Evolutionary conservation across 2,888 invertebrate genomes (phyloP).

Genomic region (Oasisia sp.): DNA sequence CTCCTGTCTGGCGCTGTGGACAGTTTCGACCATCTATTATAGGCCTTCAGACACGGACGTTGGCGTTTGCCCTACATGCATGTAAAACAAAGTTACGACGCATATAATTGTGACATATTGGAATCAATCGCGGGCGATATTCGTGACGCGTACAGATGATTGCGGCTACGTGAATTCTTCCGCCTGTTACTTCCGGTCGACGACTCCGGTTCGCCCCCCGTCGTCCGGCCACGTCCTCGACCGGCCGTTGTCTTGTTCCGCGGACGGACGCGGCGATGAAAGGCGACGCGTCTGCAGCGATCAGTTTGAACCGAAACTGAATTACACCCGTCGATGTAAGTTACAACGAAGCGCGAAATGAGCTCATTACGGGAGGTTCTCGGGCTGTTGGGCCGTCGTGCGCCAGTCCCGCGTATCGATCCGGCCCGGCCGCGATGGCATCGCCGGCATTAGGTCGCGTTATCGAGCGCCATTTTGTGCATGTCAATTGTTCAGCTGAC

Average conservation of each 20-base stretch:
- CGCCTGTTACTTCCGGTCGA: neutral
- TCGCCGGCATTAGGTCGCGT: neutral
- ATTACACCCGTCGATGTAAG: slow-evolving; percentile 5
- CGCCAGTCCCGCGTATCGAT: neutral
- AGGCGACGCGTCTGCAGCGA: neutral
- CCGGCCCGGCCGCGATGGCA: neutral
- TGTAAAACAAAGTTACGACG: neutral
- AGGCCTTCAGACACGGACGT: neutral
- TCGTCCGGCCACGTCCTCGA: neutral
- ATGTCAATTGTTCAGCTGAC: neutral
- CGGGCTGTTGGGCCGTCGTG: neutral
- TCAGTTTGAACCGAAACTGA: neutral
- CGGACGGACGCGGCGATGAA: neutral
- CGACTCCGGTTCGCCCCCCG: neutral
- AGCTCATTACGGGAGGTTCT: neutral
- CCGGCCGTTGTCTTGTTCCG: neutral
- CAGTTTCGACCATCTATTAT: neutral
- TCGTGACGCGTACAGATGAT: neutral
- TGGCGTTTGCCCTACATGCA: neutral
- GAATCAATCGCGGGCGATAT: neutral
- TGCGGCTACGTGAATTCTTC: neutral
- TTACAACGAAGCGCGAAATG: slow-evolving; percentile 17
- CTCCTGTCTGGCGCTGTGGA: neutral
- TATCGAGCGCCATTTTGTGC: slow-evolving; percentile 14
- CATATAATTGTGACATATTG: neutral